Conservation (phyloP, 2,797 vertebrate genomes). For the Gymnocypris eckloni region DNA sequence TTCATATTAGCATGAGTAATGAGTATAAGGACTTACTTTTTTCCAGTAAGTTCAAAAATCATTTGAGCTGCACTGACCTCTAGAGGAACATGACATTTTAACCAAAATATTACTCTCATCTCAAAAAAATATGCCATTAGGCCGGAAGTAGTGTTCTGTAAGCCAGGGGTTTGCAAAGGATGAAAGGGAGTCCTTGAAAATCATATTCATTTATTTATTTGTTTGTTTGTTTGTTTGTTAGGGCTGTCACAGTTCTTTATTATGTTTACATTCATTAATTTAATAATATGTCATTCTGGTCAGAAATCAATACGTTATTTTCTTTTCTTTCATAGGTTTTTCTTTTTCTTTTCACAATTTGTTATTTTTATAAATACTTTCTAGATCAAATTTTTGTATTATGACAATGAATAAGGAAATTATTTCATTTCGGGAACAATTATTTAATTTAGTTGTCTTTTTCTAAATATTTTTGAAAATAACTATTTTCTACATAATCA, state of each 20-base stretch:
- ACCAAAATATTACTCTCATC: background rate
- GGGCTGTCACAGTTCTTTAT: background rate
- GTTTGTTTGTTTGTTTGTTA: background rate
- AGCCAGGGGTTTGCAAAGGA: background rate
- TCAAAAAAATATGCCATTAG: background rate
- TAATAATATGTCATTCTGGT: background rate
- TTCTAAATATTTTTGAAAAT: background rate
- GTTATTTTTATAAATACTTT: background rate
- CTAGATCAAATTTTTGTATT: background rate
- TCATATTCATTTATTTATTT: background rate
- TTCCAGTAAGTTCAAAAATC: background rate
- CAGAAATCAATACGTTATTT: background rate
- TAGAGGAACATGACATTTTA: slow-evolving; percentile 71
- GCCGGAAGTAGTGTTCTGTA: background rate
- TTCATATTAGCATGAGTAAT: background rate
- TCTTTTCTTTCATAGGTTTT: background rate
- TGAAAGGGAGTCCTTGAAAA: background rate
- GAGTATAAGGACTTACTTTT: background rate
- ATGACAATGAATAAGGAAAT: background rate
- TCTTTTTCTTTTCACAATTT: background rate
- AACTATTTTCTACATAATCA: background rate
- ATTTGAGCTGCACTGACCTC: slow-evolving; percentile 72
- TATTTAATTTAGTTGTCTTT: background rate
- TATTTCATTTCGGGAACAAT: background rate
- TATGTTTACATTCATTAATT: background rate